A percentile compares a stretch with the other conserved stretches of the same genome.
Evolutionary conservation across 2,113 vertebrate species (phyloP).

Genomic region (Vireo altiloquus): DNA sequence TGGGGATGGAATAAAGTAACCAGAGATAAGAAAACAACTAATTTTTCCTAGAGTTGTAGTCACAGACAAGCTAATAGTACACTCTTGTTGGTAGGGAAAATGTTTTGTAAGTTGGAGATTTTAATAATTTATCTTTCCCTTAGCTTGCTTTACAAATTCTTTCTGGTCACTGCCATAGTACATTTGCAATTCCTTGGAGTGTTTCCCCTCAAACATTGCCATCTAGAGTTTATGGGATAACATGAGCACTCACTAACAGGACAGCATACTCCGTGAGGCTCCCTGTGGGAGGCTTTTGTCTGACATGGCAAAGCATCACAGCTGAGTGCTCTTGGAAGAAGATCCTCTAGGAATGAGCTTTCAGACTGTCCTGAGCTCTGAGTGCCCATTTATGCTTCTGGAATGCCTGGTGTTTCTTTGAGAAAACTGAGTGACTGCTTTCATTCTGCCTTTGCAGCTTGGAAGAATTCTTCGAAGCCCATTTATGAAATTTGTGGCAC

Average conservation of each 20-base stretch:
- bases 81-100: neutral
- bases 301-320: neutral
- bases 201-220: slow-evolving; percentile 3
- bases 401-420: neutral
- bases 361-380: neutral
- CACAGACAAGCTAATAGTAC: neutral
- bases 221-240: neutral
- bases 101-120: neutral
- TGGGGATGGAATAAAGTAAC: neutral
- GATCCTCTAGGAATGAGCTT: neutral
- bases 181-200: neutral
- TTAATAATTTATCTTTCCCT: neutral
- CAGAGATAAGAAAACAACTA: neutral
- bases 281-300: neutral
- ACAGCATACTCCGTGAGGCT: neutral
- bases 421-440: neutral
- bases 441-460: slow-evolving; percentile 71
- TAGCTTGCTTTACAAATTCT: neutral
- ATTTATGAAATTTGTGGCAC: slow-evolving; percentile 91
- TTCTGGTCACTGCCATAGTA: neutral
- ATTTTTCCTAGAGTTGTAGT: neutral
- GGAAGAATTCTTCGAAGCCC: slow-evolving; percentile 86
- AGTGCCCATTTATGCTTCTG: neutral
- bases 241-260: neutral
- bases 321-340: neutral